phyloP scores from a whole-genome alignment of 2,888 invertebrate genomes.

The Hanleya hanleyi region DNA sequence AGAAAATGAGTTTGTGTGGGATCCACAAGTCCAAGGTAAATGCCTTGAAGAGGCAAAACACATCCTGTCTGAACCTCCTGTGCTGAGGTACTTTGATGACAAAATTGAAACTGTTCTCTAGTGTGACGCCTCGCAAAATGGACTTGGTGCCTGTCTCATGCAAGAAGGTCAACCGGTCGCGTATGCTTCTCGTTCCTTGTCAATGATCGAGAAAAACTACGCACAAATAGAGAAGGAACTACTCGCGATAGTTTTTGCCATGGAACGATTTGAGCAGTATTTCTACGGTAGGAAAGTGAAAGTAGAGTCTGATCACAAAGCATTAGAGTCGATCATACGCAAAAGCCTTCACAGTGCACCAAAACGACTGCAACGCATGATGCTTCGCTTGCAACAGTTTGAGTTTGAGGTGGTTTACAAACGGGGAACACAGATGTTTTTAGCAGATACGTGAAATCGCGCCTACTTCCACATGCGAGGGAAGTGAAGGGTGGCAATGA shows the following conservation, averaged over 20 bases:
- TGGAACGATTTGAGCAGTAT: constrained; percentile 33
- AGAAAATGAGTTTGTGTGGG: constrained; percentile 22
- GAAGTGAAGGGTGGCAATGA: not conserved
- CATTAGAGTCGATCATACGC: constrained; percentile 25
- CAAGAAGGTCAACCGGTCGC: constrained; percentile 41
- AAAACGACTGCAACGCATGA: constrained; percentile 18
- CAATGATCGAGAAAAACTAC: constrained; percentile 31
- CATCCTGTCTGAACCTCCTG: constrained; percentile 21
- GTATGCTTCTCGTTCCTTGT: constrained; percentile 38
- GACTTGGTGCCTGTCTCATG: constrained; percentile 20
- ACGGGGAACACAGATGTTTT: not conserved
- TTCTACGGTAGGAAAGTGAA: constrained; percentile 28
- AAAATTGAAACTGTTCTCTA: constrained; percentile 19
- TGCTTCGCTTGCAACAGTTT: constrained; percentile 27
- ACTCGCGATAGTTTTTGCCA: constrained; percentile 32
- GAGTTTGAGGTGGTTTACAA: constrained; percentile 14
- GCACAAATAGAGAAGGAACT: constrained; percentile 41
- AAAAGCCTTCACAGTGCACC: constrained; percentile 20
- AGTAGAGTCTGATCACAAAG: constrained; percentile 38
- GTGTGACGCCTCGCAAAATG: constrained; percentile 31
- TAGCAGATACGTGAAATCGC: constrained; percentile 21
- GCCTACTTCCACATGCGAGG: constrained; percentile 6
- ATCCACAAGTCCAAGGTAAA: constrained; percentile 15
- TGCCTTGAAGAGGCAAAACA: constrained; percentile 29
- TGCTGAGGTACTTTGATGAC: constrained; percentile 23